These are phyloP conservation scores for Saccopteryx bilineata DNA, from an alignment of 2,113 vertebrate genomes.

Conservation along the genomic window DNA sequence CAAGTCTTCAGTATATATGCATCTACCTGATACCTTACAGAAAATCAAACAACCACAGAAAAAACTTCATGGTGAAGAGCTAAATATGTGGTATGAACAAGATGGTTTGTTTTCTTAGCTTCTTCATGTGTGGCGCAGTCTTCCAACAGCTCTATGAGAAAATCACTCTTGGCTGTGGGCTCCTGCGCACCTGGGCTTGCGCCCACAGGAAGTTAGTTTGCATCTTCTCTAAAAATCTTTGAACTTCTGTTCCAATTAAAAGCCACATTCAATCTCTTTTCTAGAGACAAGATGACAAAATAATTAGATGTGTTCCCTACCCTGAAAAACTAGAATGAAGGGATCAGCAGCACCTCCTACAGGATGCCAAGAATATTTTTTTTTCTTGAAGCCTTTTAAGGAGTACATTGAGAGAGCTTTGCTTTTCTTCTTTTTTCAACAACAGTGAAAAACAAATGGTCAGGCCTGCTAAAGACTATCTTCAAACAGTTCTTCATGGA, in stretches of 20 bases:
- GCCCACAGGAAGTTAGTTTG: not conserved
- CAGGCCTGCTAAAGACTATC: not conserved
- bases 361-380: not conserved
- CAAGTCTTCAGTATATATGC: not conserved
- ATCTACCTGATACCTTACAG: not conserved
- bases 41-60: not conserved
- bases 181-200: not conserved
- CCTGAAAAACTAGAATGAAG: not conserved
- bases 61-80: not conserved
- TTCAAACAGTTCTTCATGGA: not conserved
- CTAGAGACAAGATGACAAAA: not conserved
- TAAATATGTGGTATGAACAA: not conserved
- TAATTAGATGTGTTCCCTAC: not conserved
- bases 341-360: accelerated
- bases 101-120: not conserved
- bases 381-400: not conserved
- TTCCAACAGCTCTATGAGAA: not conserved
- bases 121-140: accelerated
- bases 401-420: not conserved
- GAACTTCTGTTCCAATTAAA: not conserved
- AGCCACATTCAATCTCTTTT: not conserved
- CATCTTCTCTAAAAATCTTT: not conserved
- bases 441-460: not conserved
- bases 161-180: not conserved
- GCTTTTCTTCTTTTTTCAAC: not conserved